phyloP scores from a whole-genome alignment of 2,888 invertebrate genomes.

The Neocrepidodera transversa region DNA sequence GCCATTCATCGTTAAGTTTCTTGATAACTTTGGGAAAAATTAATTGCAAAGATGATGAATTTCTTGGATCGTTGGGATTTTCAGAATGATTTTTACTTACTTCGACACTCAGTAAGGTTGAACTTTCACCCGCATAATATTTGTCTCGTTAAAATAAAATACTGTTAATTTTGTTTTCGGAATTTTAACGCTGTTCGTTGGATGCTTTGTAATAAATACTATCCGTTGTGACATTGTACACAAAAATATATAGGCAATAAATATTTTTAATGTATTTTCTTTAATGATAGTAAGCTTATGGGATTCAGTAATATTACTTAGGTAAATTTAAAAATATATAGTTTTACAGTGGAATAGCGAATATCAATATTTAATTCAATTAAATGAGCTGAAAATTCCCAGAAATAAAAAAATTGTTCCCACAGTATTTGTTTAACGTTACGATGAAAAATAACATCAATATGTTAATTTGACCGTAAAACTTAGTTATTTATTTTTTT shows the following conservation, averaged over 20 bases:
- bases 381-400: not conserved
- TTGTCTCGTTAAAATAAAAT: conserved; percentile 21
- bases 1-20: too few relatives aligned
- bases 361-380: too few relatives aligned
- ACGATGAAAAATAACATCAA: conserved; percentile 3
- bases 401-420: not conserved
- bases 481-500: not conserved
- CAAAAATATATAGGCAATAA: conserved; percentile 21
- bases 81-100: not conserved
- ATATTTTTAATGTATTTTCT: conserved; percentile 19
- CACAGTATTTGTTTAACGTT: not conserved
- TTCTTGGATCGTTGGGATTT: not conserved
- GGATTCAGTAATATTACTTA: not conserved
- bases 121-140: conserved; percentile 21
- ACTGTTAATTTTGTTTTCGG: conserved; percentile 21
- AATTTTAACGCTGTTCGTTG: conserved; percentile 16
- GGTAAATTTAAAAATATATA: too few relatives aligned
- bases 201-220: conserved; percentile 17
- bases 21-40: too few relatives aligned
- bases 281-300: conserved; percentile 2
- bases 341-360: too few relatives aligned
- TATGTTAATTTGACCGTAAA: conserved; percentile 4
- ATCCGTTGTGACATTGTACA: conserved; percentile 12
- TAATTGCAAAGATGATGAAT: too few relatives aligned
- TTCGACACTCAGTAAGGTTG: conserved; percentile 1